These are phyloP conservation scores for Chrosomus eos DNA, from an alignment of 2,797 vertebrate genomes.

Conservation along the genomic window DNA sequence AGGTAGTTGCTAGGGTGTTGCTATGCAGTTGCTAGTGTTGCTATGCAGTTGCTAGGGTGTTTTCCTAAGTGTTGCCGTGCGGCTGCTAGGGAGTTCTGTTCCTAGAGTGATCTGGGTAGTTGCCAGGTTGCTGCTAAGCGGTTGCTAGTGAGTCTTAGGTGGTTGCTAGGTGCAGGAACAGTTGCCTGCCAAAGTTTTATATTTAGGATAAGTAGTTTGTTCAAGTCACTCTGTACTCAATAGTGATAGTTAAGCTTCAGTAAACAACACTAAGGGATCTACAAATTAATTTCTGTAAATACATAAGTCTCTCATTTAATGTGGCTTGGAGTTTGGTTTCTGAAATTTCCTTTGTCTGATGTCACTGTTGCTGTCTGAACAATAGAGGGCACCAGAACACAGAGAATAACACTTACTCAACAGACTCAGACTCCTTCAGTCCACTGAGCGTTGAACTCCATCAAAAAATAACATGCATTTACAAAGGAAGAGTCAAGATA, in stretches of 20 bases:
- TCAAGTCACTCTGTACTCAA: neutral
- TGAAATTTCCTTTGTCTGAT: neutral
- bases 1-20: neutral
- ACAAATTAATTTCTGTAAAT: neutral
- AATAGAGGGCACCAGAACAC: slow-evolving; percentile 47
- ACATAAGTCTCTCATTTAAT: neutral
- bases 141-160: neutral
- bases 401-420: neutral
- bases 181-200: neutral
- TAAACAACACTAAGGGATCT: neutral
- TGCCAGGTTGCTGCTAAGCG: neutral
- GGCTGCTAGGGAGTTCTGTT: neutral
- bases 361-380: slow-evolving; percentile 11
- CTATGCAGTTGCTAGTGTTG: neutral
- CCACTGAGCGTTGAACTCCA: neutral
- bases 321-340: neutral
- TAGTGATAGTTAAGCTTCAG: neutral
- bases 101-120: neutral
- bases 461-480: neutral
- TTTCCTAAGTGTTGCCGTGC: neutral
- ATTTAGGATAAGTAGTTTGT: neutral
- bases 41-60: neutral
- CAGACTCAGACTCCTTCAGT: neutral
- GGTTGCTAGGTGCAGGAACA: neutral
- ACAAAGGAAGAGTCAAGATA: neutral